phyloP scores from a whole-genome alignment of 2,888 invertebrate genomes.

The Entomobrya proxima region DNA sequence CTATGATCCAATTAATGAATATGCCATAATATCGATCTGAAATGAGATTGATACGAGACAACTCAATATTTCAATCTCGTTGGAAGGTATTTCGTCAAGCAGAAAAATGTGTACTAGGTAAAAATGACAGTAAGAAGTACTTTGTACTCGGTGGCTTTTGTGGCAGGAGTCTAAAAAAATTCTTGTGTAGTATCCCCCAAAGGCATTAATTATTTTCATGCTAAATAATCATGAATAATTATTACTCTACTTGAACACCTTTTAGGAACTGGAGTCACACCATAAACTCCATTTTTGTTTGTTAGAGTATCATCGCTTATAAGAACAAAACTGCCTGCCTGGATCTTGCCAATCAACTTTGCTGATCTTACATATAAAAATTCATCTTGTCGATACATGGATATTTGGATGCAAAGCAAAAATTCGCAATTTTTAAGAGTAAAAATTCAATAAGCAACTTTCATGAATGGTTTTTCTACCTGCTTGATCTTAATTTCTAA shows the following conservation, averaged over 20 bases:
- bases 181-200: not conserved
- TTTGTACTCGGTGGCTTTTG: no score
- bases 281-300: not conserved
- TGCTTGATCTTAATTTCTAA: no score
- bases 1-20: not conserved
- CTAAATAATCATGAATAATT: conserved; percentile 40
- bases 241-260: not conserved
- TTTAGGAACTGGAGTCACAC: not conserved
- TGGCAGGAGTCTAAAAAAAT: not conserved
- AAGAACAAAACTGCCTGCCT: not conserved
- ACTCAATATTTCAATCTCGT: no score
- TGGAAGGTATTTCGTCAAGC: no score
- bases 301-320: not conserved
- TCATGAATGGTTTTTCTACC: no score
- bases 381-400: no score
- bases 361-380: no score
- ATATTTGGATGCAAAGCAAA: no score
- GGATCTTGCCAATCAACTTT: conserved; percentile 31
- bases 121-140: no score
- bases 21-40: not conserved
- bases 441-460: no score
- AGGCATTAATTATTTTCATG: conserved; percentile 30
- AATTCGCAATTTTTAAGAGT: no score
- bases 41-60: not conserved
- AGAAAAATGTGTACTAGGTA: no score